Evolutionary conservation across 2,797 vertebrate genomes (phyloP), one percentile per base, ranked within the genome.

Genomic region (Tragopan temminckii): DNA sequence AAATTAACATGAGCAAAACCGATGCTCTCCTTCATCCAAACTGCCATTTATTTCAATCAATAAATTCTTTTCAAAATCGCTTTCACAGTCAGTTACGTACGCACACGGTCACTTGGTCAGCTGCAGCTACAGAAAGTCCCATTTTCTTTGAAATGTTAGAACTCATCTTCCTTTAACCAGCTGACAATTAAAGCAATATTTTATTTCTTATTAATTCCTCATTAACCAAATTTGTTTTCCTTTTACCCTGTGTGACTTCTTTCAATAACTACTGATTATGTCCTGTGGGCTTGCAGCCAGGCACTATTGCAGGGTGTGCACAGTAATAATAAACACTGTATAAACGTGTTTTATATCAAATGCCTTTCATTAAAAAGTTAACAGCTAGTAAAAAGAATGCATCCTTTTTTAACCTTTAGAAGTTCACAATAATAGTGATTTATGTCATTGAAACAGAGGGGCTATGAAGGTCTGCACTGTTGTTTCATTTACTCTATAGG

Each of bases 161-260:
- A 50, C 14, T 14, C 11, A 13, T 70, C 43, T 88, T 75, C 38
- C 25, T 46, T 13, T 57, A 83, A 18, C 17, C 14, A 83, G 18
- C 13, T 72, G 68, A 18, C 77, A 90, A 43, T 75, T 81, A 81
- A 78, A 83, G 33, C 15, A 31, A 36, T 75, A 58, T 79, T 89
- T 87, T 83, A 71, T 66, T 85, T 29, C 27, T 77, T 81, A 63
- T 52, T 75, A 88, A 80, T 89, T 86, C 42, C 17, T 89, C 50
- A 40, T 88, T 79, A 62, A 48, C 19, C 25, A 55, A 20, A n/a
- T 61, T 31, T 55, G 36, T 52, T 68, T 78, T 80, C 42, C 33
- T 88, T 84, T 84, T 9, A 45, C 17, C 3, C 23, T 50, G 15
- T 35, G 7, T 75, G 57, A 45, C 55, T 50, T 78, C 46, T 42